Evolutionary conservation across 2,888 invertebrate species (phyloP), one percentile per base, ranked within the genome.

Genomic region (Andrena fulva): DNA sequence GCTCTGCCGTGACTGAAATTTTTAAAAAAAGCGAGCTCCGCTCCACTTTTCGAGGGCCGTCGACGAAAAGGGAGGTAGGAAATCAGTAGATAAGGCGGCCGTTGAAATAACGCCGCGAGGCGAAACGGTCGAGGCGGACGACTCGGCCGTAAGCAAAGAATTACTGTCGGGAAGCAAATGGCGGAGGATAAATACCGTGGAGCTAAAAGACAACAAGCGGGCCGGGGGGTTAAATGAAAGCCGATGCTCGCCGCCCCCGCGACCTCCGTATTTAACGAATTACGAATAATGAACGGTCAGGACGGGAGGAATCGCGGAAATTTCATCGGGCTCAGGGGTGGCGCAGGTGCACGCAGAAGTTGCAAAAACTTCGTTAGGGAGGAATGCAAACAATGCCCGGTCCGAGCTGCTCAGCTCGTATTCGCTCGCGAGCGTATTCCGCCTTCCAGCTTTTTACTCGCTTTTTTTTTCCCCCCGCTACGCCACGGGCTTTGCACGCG

Each of bases 291-390:
- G 79, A 56, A 84, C 84, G 68, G 69, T 48, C 64, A 64, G 67
- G 69, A 67, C 68, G 64, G 70, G 48, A 48, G 82, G 82, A 82
- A 86, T 85, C 82, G 79, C 69, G 68, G 78, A 84, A 84, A 87
- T 80, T 87, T 89, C 87, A 85, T 88, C 82, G 83, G 80, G 73
- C 70, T 78, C 75, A 77, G 71, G 85, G 80, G 86, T 78, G 82
- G 85, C 86, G 74, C 89, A 87, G 91, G 91, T 91, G 91, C 90
- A 84, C 85, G 86, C 86, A 74, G 79, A 86, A 90, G 86, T 91
- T 87, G 81, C 87, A 92, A 92, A 92, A 92, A 92, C 92, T 92
- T 92, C 89, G 90, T 92, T 92, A 91, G 88, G 84, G 77, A 88
- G 86, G 90, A 89, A 90, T 87, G 91, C 91, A 84, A 91, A 90